Base-by-base conservation (phyloP, 2,888 invertebrate species). In the Choreutis nemorana region DNA sequence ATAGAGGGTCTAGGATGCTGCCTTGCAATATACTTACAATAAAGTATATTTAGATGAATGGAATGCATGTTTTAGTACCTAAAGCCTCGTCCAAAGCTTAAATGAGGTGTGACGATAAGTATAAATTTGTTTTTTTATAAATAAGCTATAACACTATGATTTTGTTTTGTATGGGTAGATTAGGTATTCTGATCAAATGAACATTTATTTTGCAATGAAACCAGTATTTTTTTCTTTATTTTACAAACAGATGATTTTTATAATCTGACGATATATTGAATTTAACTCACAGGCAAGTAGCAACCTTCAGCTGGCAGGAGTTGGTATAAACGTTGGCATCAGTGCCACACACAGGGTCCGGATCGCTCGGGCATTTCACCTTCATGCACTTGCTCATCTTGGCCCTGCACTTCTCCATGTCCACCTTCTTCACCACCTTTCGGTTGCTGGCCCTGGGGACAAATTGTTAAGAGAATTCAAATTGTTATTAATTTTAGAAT, bases 301-400 rank as follows among this genome's bases (percentile, higher is more conserved):
- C 92, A 34, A 90, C 84, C 50, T 90, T 90, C 42, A 94, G 67
- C 37, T 88, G 87, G 57, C 94, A 94, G 45, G 89, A 87, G 57
- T 90, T 92, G 37, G 83, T 82, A 72, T 94, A 94, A 0, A 91
- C 91, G 38, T 85, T 86, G 9, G 93, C 92, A 50, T 94, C 94
- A 4, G 92, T 92, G 1, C 94, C 94, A 49, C 94, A 94, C n/a
- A 94, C 87, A 2, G 90, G 90, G 59, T 91, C 90, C 11, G 75
- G 62, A 14, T 89, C 87, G 18, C 59, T 61, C 4, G 84, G 84
- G 45, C 89, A 89, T 39, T 87, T 85, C 35, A 87, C 84, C 50
- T 90, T 90, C 50, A 84, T 78, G 57, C 94, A 94, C 48, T 91
- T 89, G 40, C 82, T 84, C 59, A 91, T 70, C 40, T 89, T 87